Evolutionary conservation across 1,140 invertebrate species (phyloP).

Genomic region (Hypsibius dujardini): DNA sequence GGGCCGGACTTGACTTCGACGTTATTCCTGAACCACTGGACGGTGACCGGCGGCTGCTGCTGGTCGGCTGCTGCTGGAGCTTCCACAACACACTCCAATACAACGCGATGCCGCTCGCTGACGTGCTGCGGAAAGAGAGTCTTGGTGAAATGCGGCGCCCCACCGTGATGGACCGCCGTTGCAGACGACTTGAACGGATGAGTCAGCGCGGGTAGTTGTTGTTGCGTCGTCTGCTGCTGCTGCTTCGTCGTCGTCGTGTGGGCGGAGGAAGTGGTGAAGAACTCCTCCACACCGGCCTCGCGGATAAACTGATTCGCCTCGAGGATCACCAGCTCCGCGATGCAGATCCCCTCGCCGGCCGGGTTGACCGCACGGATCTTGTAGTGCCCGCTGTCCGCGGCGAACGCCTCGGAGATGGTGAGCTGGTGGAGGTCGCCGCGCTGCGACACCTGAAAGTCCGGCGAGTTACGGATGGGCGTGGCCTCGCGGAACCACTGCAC

Average conservation of each 20-base stretch:
- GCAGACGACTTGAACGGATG: too few species aligned
- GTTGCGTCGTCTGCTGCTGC: background rate
- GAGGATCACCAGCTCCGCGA: slow-evolving; percentile 2
- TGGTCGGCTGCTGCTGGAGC: background rate
- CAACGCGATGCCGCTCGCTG: slow-evolving; percentile 22
- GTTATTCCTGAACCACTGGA: slow-evolving; percentile 24
- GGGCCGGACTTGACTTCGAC: slow-evolving; percentile 27
- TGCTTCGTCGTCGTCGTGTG: background rate
- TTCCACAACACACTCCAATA: slow-evolving; percentile 21
- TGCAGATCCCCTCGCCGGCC: slow-evolving; percentile 45
- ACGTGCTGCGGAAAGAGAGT: background rate
- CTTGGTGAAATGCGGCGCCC: slow-evolving; percentile 1
- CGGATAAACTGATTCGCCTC: background rate
- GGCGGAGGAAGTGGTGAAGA: background rate
- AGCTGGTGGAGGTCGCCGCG: slow-evolving; percentile 49
- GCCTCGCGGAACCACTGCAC: slow-evolving; percentile 75
- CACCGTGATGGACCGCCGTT: background rate
- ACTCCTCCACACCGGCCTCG: background rate
- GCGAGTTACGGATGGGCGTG: slow-evolving; percentile 50
- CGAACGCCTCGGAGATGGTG: slow-evolving; percentile 46
- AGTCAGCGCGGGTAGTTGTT: too few species aligned
- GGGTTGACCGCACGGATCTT: slow-evolving; percentile 57
- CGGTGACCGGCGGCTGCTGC: slow-evolving; percentile 20
- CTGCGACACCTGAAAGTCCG: slow-evolving; percentile 50
- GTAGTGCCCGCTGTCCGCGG: slow-evolving; percentile 62